Evolutionary conservation across 2,888 invertebrate species (phyloP).

Genomic region (Autographa gamma): DNA sequence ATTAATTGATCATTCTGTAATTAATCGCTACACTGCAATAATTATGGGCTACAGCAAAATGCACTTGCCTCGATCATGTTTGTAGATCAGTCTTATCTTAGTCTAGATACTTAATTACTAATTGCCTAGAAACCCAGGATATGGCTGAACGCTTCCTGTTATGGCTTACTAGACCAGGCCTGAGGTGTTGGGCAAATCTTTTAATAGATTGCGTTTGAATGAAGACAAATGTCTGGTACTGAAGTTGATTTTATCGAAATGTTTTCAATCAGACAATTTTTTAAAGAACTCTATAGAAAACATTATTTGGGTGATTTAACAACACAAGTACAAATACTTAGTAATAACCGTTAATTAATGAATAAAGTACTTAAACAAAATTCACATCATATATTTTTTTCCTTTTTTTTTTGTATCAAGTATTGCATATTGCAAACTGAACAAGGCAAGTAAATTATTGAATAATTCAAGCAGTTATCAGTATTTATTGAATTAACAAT

Average conservation of each 20-base stretch:
- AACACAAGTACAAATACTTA: too few species aligned
- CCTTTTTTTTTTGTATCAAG: too few species aligned
- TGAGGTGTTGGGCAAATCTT: background rate
- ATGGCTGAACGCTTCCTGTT: constrained; percentile 41
- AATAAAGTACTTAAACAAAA: too few species aligned
- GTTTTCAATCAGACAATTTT: too few species aligned
- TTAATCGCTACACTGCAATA: constrained; percentile 51
- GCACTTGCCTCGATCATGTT: constrained; percentile 60
- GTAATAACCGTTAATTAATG: too few species aligned
- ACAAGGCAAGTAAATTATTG: too few species aligned
- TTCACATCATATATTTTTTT: too few species aligned
- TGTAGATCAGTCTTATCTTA: constrained; percentile 51
- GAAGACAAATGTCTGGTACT: background rate
- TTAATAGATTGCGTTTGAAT: background rate
- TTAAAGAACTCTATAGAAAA: too few species aligned
- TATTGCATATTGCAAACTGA: too few species aligned
- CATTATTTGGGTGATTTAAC: too few species aligned
- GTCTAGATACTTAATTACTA: constrained; percentile 50
- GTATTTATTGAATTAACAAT: too few species aligned
- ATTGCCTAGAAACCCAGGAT: constrained; percentile 48
- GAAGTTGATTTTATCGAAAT: background rate
- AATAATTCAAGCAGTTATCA: too few species aligned
- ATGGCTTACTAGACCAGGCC: constrained; percentile 20
- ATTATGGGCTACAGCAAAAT: constrained; percentile 59
- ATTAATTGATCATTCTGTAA: constrained; percentile 56